Evolutionary conservation across 2,888 invertebrate species (phyloP), one percentile per base, ranked within the genome.

Genomic region (Euproctis similis): DNA sequence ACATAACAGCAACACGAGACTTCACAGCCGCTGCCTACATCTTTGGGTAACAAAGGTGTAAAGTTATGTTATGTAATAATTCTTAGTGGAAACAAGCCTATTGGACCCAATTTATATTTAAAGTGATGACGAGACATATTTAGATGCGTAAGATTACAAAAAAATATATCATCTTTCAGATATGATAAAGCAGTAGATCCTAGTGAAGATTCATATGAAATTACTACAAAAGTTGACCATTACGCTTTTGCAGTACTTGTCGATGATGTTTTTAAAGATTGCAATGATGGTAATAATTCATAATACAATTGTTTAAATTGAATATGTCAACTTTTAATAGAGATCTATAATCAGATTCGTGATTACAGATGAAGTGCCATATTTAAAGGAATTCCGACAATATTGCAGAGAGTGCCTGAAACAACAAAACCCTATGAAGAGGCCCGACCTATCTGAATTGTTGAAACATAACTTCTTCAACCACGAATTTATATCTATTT

Each of bases 401-500:
- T 87, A 90, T 46, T 93, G 94, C 57, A 87, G 86, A 54, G 87
- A 87, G 26, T 87, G 87, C 47, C 76, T 95, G 30, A 89, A 93
- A 57, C 89, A 90, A 58, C 62, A 81, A 28, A 89, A 90, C 48
- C 86, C 90, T 5, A 68, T 78, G 18, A 72, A 87, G 46, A 87
- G 95, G 30, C 92, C 93, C 2, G 87, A 86, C 38, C 77, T 95
- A 16, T 86, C 87, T 4, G 85, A 87, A 11, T 76, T 93, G 14
- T 72, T 93, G 2, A 72, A 87, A 28, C 93, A 95, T 71, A 88
- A 88, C 24, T 93, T 93, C 70, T 95, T 93, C 59, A 93, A 91
- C 51, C 94, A 95, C 59, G 93, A 94, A 54, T 95, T 96, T 63
- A 90, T 96, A 36, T 82, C 87, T 11, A 92, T 96, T 45, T 90